A percentile compares a stretch with the other conserved stretches of the same genome.
Conservation (phyloP, 2,113 vertebrate genomes). For the Monopterus albus region DNA sequence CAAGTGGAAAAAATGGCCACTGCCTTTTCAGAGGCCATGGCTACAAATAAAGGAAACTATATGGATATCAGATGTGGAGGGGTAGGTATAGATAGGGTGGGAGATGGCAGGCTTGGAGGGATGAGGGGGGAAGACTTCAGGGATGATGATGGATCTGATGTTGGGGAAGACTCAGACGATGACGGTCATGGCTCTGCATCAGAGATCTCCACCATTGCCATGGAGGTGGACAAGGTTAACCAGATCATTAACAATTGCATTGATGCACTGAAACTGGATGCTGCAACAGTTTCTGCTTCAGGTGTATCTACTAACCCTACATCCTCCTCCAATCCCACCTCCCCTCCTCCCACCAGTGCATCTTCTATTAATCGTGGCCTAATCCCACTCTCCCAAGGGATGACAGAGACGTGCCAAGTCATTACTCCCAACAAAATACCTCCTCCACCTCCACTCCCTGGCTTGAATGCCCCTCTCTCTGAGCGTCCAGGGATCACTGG, state of each 20-base stretch:
- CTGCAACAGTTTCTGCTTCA: conserved; percentile 87
- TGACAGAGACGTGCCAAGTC: conserved; percentile 71
- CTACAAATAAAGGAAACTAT: conserved; percentile 93
- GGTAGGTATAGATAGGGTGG: conserved; percentile 71
- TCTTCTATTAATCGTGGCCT: conserved; percentile 81
- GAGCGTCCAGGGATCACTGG: conserved; percentile 85
- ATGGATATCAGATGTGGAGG: conserved; percentile 92
- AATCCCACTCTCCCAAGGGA: conserved; percentile 79
- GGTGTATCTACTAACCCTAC: conserved; percentile 76
- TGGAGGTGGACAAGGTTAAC: conserved; percentile 99
- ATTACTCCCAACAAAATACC: conserved; percentile 80
- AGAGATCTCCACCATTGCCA: conserved; percentile 98
- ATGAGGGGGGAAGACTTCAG: conserved; percentile 75
- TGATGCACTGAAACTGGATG: conserved; percentile 96
- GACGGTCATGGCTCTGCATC: conserved; percentile 94
- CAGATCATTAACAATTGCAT: conserved; percentile 99
- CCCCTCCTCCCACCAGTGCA: conserved; percentile 78
- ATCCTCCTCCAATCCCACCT: conserved; percentile 81
- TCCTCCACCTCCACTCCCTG: conserved; percentile 80
- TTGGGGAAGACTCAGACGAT: conserved; percentile 89
- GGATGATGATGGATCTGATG: conserved; percentile 82
- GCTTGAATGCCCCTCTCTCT: conserved; percentile 76
- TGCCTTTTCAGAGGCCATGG: conserved; percentile 88
- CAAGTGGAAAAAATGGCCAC: conserved; percentile 94
- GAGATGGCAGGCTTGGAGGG: conserved; percentile 70